Conservation (phyloP, 2,797 vertebrate genomes). For the Centroberyx gerrardi region DNA sequence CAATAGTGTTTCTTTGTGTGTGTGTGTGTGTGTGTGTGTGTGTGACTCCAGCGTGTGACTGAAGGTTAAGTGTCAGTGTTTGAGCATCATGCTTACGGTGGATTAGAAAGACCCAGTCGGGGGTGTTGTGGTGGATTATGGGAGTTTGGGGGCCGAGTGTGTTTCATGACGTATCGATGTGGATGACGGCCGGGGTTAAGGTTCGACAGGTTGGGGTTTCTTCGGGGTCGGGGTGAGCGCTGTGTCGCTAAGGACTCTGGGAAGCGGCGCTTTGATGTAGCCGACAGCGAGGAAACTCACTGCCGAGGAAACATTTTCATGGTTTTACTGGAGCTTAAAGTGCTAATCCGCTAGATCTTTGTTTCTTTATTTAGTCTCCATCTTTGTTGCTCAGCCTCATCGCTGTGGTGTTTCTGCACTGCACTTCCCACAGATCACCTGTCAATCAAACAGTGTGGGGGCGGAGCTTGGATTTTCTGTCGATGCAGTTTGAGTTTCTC, state of each 20-base stretch:
- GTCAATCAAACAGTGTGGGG: too few relatives aligned
- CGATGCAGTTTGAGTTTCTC: too few relatives aligned
- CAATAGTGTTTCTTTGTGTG: neutral
- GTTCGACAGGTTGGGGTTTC: slow-evolving; percentile 35
- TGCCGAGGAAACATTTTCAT: slow-evolving; percentile 1
- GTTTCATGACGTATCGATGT: slow-evolving; percentile 42
- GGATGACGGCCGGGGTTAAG: slow-evolving; percentile 36
- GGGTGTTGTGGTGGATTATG: slow-evolving; percentile 45
- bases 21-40: neutral
- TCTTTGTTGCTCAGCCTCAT: too few relatives aligned
- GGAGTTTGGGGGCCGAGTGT: slow-evolving; percentile 17
- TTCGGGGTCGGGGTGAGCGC: slow-evolving; percentile 27
- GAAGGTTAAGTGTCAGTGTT: slow-evolving; percentile 37
- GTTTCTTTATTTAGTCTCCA: too few relatives aligned
- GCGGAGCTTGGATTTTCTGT: too few relatives aligned
- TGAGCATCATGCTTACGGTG: slow-evolving; percentile 26
- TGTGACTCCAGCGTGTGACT: neutral
- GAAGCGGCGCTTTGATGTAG: slow-evolving; percentile 61
- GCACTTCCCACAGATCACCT: too few relatives aligned
- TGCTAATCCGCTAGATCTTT: neutral
- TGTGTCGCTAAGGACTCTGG: slow-evolving; percentile 37
- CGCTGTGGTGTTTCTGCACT: too few relatives aligned
- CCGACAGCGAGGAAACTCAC: neutral
- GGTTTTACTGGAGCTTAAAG: slow-evolving; percentile 45
- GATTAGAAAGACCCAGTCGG: slow-evolving; percentile 12